Evolutionary conservation across 2,113 vertebrate species (phyloP), one percentile per base, ranked within the genome.

Genomic region (Eudyptes chrysolophus): DNA sequence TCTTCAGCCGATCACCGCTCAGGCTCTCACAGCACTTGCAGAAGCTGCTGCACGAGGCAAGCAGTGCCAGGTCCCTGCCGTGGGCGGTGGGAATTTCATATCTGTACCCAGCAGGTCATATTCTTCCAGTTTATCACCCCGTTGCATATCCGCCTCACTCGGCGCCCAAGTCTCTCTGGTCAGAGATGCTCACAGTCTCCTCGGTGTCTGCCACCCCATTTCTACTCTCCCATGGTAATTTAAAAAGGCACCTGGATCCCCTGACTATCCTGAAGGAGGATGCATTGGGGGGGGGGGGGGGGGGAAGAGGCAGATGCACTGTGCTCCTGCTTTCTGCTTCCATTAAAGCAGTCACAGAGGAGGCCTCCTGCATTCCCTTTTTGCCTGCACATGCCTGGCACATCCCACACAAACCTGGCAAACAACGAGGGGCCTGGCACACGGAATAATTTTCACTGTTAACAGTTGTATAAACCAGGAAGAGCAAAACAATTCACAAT

Each of bases 1-100:
- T 42, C 80, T 48, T 16, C 71, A 72, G 64, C 62, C 7, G 0
- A 7, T 17, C 62, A 0, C 48, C 6, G 4, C 75, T 58, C 4
- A 1, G 46, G 16, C 38, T 79, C 22, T 64, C 38, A 25, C 2
- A 1, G 44, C n/a, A 15, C 36, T 9, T 4, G 42, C 61, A 61
- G 42, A 22, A 84, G 64, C 34, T 3, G 9, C 78, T 44, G 78
- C 51, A 22, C 0, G 3, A 77, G 65, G 13, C 27, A 21, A 9
- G 24, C 0, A 1, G 13, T 20, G 44, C 44, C 0, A 5, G 32
- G 54, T 52, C 22, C 69, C 61, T n/a, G 66, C 32, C 5, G 3
- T 1, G 18, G 27, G 40, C 1, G 1, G 61, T 27, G 24, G 42
- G 70, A 85, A 83, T 44, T 48, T 22, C 2, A 16, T 7, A 21